phyloP scores from a whole-genome alignment of 2,888 invertebrate species.

The Caenorhabditis sinica region DNA sequence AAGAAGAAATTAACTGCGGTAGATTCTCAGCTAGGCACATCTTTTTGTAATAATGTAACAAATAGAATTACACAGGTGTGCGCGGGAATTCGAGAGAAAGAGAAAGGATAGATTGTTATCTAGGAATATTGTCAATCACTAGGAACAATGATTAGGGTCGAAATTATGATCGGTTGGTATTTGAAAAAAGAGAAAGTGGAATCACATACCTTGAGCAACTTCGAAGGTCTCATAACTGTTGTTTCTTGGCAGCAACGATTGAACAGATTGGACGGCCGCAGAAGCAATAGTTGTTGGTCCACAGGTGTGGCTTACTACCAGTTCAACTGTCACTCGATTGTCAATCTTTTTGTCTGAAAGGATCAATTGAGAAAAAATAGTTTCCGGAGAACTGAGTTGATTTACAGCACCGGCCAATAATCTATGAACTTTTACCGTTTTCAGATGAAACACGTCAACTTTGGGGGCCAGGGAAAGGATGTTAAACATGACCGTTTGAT shows the following conservation, averaged over 20 bases:
- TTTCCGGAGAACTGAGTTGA: too few relatives aligned
- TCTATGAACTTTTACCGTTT: too few relatives aligned
- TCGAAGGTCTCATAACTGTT: slow-evolving; percentile 83
- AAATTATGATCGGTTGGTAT: too few relatives aligned
- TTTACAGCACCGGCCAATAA: too few relatives aligned
- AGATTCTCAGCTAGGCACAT: slow-evolving; percentile 6
- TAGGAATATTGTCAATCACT: too few relatives aligned
- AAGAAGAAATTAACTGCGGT: slow-evolving; percentile 3
- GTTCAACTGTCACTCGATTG: slow-evolving; percentile 56
- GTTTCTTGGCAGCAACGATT: slow-evolving; percentile 66
- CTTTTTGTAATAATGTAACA: slow-evolving; percentile 29
- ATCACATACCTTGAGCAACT: slow-evolving; percentile 77
- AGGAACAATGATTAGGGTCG: too few relatives aligned
- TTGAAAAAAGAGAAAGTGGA: not conserved
- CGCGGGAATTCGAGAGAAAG: not conserved
- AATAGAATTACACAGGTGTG: slow-evolving; percentile 16
- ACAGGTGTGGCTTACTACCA: slow-evolving; percentile 51
- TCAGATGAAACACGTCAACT: too few relatives aligned
- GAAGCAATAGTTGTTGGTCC: slow-evolving; percentile 51
- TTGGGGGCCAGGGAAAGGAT: too few relatives aligned
- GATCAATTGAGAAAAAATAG: not conserved
- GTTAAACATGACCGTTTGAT: too few relatives aligned
- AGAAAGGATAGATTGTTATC: too few relatives aligned
- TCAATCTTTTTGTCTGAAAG: slow-evolving; percentile 66
- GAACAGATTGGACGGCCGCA: slow-evolving; percentile 56